Evolutionary conservation across 2,888 invertebrate species (phyloP), one percentile per base, ranked within the genome.

Genomic region (Erebia epiphron): DNA sequence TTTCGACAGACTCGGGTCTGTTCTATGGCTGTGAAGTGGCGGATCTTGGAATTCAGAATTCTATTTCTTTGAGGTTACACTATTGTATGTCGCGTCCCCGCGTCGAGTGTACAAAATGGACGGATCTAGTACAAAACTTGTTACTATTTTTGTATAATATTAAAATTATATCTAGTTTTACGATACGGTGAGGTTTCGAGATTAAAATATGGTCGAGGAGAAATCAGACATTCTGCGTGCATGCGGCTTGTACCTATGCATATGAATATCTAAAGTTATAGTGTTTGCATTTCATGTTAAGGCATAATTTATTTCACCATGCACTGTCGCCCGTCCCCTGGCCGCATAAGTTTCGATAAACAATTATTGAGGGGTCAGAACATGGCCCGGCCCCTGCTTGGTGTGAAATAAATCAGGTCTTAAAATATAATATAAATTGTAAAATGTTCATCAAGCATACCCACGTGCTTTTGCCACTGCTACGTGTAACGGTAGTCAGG

Each of bases 91-190:
- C 66, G 61, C 83, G 86, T 78, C 84, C 86, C 86, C 87, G 87
- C 89, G 87, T 86, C 86, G 77, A 79, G 89, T 90, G 91, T 92
- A 91, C 92, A 91, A 91, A 91, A 86, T 83, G 87, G 87, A 91
- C 84, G 88, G 83, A 88, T 85, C 83, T 89, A 92, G 92, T 92
- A 92, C 92, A 92, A 92, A 92, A 88, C 88, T 91, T 90, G 92
- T 92, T 92, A 91, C 92, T 92, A 92, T 92, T 91, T 92, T 92
- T 92, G 92, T 92, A 92, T 91, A 87, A 84, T 89, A 88, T 86
- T 84, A 88, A 85, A 84, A 82, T 80, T 90, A 91, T 91, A 86
- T 88, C 81, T 91, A 91, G 89, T 89, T 60, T 88, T 85, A 90
- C 81, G 85, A 82, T 84, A 83, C 80, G 79, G 75, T 81, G 79